Conservation (phyloP, 1,140 invertebrate genomes). For the Dreissena rostriformis region DNA sequence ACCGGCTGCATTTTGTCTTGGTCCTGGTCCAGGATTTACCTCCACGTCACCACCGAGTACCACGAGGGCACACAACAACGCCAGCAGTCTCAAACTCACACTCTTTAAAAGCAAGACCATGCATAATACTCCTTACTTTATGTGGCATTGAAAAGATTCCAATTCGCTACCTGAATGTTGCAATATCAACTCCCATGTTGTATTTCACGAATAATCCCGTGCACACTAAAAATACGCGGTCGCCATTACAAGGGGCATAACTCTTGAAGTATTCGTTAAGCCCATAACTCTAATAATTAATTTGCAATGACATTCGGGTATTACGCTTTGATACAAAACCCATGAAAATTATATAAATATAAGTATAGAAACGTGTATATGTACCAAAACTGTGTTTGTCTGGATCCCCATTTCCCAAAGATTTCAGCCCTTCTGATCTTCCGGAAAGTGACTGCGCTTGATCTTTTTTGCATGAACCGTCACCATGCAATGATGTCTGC, state of each 20-base stretch:
- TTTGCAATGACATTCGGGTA: too few species aligned
- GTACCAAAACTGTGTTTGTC: too few species aligned
- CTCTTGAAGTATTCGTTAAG: too few species aligned
- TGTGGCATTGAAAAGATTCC: background rate
- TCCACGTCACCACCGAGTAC: slow-evolving; percentile 15
- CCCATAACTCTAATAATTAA: too few species aligned
- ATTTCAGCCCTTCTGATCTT: too few species aligned
- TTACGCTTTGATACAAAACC: too few species aligned
- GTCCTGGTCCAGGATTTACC: slow-evolving; percentile 2
- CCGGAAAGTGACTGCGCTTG: too few species aligned
- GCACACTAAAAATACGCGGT: background rate
- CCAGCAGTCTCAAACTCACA: slow-evolving; percentile 6
- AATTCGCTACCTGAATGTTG: background rate
- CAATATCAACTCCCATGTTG: background rate
- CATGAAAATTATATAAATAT: too few species aligned
- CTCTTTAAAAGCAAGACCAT: background rate
- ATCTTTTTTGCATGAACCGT: too few species aligned
- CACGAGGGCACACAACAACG: background rate
- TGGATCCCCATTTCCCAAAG: too few species aligned
- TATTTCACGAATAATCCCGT: background rate
- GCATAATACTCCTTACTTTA: background rate
- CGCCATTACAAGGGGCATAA: background rate
- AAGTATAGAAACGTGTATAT: too few species aligned
- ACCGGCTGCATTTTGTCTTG: background rate
- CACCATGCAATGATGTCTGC: too few species aligned